Conservation (phyloP, 2,888 invertebrate species). For the Trachelus troglodyta region DNA sequence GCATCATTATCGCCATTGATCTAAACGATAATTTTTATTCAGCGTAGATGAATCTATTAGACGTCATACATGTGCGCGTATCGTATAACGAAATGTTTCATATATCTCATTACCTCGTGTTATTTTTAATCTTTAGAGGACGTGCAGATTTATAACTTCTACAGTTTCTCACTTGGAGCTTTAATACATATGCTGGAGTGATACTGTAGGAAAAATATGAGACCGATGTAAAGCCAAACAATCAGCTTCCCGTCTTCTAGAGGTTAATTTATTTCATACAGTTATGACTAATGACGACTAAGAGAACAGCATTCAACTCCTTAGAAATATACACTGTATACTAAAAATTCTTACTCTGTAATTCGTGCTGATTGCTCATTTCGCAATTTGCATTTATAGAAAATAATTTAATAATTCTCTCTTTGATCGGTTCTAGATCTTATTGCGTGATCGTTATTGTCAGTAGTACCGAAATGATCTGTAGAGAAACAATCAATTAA, state of each 20-base stretch:
- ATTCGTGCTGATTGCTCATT: background rate
- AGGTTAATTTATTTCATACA: background rate
- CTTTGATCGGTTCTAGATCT: background rate
- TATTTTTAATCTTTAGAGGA: background rate
- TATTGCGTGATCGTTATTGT: background rate
- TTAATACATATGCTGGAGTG: no score
- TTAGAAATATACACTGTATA: background rate
- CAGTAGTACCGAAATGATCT: background rate
- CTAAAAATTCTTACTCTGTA: background rate
- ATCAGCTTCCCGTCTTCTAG: no score
- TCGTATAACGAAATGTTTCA: background rate
- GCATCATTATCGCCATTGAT: background rate
- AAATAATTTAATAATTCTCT: background rate
- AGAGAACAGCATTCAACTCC: no score
- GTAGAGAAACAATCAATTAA: background rate
- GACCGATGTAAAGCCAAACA: no score
- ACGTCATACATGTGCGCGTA: background rate
- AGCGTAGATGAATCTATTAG: background rate
- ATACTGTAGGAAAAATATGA: no score
- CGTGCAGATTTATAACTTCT: no score
- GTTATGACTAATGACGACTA: no score
- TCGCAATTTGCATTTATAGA: background rate
- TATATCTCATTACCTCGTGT: background rate
- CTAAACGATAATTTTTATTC: background rate
- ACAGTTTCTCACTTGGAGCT: no score